phyloP scores from a whole-genome alignment of 2,888 invertebrate genomes.

The Pasiphila rectangulata region DNA sequence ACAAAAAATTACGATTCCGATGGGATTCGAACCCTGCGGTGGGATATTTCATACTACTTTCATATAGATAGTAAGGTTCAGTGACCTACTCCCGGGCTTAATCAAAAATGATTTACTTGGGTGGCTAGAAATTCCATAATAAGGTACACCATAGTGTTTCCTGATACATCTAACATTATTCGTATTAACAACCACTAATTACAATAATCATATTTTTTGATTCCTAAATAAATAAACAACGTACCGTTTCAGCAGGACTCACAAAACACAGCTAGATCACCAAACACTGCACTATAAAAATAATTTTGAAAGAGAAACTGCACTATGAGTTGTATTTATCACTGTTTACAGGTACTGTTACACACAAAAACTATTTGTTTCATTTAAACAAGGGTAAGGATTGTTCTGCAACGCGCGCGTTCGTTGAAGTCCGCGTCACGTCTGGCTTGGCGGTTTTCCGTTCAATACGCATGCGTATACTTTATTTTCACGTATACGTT shows the following conservation, averaged over 20 bases:
- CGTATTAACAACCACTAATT: no score
- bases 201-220: no score
- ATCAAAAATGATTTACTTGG: no score
- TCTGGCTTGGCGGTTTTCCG: constrained; percentile 25
- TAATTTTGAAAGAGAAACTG: no score
- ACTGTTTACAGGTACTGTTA: constrained; percentile 25
- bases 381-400: constrained; percentile 17
- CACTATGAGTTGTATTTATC: no score
- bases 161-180: background rate
- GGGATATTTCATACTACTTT: no score
- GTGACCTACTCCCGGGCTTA: no score
- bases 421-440: constrained; percentile 19
- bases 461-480: constrained; percentile 27
- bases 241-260: constrained; percentile 21
- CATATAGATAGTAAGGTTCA: no score
- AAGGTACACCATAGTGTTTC: no score
- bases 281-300: constrained; percentile 10
- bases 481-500: constrained; percentile 6
- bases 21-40: no score
- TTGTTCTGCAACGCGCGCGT: constrained; percentile 22
- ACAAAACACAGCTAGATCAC: constrained; percentile 14
- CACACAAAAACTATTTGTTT: constrained; percentile 19
- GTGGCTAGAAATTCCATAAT: no score
- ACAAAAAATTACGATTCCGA: no score
- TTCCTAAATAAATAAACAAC: constrained; percentile 11